Conservation (phyloP, 1,140 invertebrate genomes). For the Leptinotarsa lineolata region DNA sequence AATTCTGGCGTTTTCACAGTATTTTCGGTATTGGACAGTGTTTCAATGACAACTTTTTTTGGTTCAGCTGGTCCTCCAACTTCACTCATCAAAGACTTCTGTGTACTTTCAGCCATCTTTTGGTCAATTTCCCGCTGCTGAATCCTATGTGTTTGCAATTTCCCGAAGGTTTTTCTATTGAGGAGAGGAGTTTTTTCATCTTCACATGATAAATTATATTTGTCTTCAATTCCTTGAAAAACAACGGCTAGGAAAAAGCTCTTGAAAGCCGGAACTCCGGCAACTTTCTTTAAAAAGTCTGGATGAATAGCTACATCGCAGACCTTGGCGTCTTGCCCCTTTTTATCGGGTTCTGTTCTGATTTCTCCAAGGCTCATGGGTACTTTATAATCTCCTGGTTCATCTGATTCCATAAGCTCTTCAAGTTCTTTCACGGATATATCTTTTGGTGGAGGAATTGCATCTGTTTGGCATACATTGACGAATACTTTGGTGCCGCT, state of each 20-base stretch:
- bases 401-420: constrained; percentile 71
- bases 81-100: constrained; percentile 52
- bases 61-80: constrained; percentile 54
- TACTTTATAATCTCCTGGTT: constrained; percentile 72
- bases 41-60: constrained; percentile 45
- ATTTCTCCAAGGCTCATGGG: constrained; percentile 88
- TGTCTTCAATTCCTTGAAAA: constrained; percentile 75
- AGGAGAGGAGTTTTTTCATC: constrained; percentile 64
- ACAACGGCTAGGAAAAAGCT: constrained; percentile 76
- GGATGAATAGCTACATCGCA: constrained; percentile 81
- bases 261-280: constrained; percentile 70
- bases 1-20: constrained; percentile 51
- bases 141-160: constrained; percentile 71
- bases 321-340: constrained; percentile 68
- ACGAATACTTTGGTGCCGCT: constrained; percentile 76
- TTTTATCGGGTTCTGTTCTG: constrained; percentile 78
- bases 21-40: constrained; percentile 38
- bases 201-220: constrained; percentile 69
- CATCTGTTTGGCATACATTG: constrained; percentile 76
- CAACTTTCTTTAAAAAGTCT: constrained; percentile 71
- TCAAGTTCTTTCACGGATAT: constrained; percentile 76
- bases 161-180: constrained; percentile 71
- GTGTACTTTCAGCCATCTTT: constrained; percentile 51
- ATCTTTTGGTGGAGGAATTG: constrained; percentile 79
- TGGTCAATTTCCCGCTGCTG: constrained; percentile 67